Percentiles rank a stretch among this genome's conserved stretches.
Conservation (phyloP, 2,113 vertebrate genomes). For the Boleophthalmus pectinirostris region DNA sequence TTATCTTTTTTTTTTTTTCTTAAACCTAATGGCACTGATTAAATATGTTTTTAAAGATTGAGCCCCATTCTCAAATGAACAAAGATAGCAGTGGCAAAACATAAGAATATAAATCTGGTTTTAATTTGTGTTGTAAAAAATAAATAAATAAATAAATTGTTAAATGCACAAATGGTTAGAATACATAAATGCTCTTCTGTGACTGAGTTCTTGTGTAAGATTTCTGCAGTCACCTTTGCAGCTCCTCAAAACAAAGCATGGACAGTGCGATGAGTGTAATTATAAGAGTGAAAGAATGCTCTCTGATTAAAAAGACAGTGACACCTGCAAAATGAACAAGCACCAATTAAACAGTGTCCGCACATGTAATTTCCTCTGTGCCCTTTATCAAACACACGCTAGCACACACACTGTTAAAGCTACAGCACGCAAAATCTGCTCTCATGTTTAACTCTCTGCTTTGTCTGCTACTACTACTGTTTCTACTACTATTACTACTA, state of each 20-base stretch:
- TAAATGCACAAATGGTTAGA: too few species aligned
- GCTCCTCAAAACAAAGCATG: not conserved
- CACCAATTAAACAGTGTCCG: not conserved
- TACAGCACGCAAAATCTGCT: not conserved
- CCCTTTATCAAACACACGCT: not conserved
- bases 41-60: too few species aligned
- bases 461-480: not conserved
- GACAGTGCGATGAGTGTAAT: not conserved
- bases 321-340: slow-evolving; percentile 8
- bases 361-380: slow-evolving; percentile 4
- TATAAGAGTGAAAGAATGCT: not conserved
- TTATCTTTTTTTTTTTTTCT: too few species aligned
- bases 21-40: too few species aligned
- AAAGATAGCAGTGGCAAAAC: too few species aligned
- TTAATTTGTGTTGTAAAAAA: too few species aligned
- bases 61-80: too few species aligned
- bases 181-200: too few species aligned
- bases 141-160: too few species aligned
- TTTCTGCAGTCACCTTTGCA: not conserved
- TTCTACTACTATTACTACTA: too few species aligned
- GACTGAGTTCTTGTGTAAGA: not conserved
- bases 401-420: not conserved
- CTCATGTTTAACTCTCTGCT: not conserved
- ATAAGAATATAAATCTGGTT: too few species aligned
- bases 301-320: slow-evolving; percentile 5